Percentiles rank a stretch among this genome's conserved stretches.
phyloP scores from a whole-genome alignment of 2,888 invertebrate species.

The Vesta saturnalis region DNA sequence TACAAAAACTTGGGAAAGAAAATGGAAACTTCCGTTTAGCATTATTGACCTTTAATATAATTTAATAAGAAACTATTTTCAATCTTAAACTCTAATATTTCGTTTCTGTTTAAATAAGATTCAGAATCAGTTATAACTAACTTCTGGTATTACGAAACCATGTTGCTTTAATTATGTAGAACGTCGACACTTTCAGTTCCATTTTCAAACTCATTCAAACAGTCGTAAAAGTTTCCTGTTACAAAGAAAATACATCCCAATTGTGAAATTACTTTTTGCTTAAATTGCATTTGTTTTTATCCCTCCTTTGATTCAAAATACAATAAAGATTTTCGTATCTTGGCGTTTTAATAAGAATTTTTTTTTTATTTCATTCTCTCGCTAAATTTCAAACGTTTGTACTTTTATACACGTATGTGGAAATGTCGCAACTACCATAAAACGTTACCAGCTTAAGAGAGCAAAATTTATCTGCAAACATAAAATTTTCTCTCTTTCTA shows the following conservation, averaged over 20 bases:
- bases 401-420: neutral
- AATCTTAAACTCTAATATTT: slow-evolving; percentile 3
- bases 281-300: slow-evolving; percentile 9
- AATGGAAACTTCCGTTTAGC: too few species aligned
- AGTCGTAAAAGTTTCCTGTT: slow-evolving; percentile 15
- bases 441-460: neutral
- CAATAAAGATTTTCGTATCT: slow-evolving; percentile 1
- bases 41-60: neutral
- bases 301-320: slow-evolving; percentile 10
- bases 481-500: neutral
- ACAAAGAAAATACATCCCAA: slow-evolving; percentile 15
- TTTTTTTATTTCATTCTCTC: neutral
- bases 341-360: neutral
- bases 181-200: slow-evolving; percentile 15
- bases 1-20: neutral
- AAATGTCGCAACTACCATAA: neutral
- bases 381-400: neutral
- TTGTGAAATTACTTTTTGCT: slow-evolving; percentile 13
- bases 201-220: slow-evolving; percentile 15
- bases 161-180: slow-evolving; percentile 15
- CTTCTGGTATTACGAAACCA: slow-evolving; percentile 14
- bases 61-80: neutral
- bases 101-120: slow-evolving; percentile 8
- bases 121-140: slow-evolving; percentile 10
- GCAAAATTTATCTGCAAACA: neutral